Evolutionary conservation across 2,797 vertebrate species (phyloP).

Genomic region (Melanotaenia parkinsoni): DNA sequence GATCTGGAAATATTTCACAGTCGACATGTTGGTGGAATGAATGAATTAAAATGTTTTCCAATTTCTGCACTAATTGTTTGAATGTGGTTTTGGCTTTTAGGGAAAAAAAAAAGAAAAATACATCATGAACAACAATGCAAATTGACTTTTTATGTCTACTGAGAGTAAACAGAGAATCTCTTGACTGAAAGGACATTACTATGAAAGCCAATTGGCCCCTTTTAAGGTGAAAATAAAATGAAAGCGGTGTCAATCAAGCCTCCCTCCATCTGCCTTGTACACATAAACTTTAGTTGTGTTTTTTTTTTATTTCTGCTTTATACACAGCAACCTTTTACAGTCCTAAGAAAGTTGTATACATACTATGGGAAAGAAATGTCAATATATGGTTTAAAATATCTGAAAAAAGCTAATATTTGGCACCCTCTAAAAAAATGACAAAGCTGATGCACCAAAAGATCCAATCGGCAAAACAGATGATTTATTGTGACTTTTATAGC

Average conservation of each 20-base stretch:
- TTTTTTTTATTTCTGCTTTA: neutral
- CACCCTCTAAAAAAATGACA: neutral
- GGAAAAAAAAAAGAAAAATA: conserved; percentile 47
- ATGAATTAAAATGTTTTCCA: conserved; percentile 9
- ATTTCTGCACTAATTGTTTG: conserved; percentile 30
- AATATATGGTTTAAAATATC: neutral
- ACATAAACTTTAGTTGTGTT: conserved; percentile 4
- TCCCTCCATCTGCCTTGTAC: conserved; percentile 1
- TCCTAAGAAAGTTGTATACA: neutral
- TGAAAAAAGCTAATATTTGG: neutral
- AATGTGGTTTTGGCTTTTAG: conserved; percentile 29
- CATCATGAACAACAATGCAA: conserved; percentile 47
- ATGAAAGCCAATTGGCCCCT: conserved; percentile 64
- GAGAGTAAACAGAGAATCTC: conserved; percentile 60
- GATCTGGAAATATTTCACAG: neutral
- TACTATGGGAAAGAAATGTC: neutral
- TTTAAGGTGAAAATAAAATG: conserved; percentile 39
- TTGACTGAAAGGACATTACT: conserved; percentile 66
- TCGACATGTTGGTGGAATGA: conserved; percentile 1
- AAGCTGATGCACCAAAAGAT: too few species aligned
- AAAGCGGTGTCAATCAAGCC: neutral
- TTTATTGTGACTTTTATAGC: too few species aligned
- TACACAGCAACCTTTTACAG: conserved; percentile 15
- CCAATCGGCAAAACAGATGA: too few species aligned
- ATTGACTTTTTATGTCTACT: conserved; percentile 67